Percentiles rank a stretch among this genome's conserved stretches.
Evolutionary conservation across 2,888 invertebrate species (phyloP).

Genomic region (Arctia plantaginis): DNA sequence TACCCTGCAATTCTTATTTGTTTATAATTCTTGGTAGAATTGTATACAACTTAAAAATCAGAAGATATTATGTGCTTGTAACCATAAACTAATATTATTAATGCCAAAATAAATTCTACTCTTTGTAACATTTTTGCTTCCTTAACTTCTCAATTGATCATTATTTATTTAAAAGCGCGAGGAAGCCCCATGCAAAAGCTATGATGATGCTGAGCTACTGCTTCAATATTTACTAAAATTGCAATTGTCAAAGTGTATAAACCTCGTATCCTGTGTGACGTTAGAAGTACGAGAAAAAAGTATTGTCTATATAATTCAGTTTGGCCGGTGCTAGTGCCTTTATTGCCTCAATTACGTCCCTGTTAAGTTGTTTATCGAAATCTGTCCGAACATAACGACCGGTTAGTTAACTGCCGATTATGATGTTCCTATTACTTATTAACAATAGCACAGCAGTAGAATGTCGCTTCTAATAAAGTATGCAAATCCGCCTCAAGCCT

Average conservation of each 20-base stretch:
- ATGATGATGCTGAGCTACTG: background rate
- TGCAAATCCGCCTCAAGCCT: background rate
- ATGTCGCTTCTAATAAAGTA: background rate
- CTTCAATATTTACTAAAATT: background rate
- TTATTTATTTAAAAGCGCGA: background rate
- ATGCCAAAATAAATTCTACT: too few species aligned
- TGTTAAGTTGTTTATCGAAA: background rate
- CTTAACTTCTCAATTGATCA: background rate
- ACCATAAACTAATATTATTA: too few species aligned
- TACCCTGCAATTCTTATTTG: background rate
- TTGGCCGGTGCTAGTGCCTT: background rate
- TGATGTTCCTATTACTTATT: background rate
- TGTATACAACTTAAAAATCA: background rate
- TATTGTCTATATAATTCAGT: background rate
- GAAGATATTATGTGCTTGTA: background rate
- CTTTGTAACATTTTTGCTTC: background rate
- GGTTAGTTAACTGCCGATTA: background rate
- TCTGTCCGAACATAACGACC: background rate
- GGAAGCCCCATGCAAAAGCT: background rate
- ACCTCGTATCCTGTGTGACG: background rate
- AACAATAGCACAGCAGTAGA: background rate
- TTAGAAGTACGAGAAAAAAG: background rate
- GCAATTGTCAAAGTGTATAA: background rate
- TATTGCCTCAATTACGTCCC: background rate
- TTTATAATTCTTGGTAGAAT: background rate